A percentile compares a stretch with the other conserved stretches of the same genome.
Conservation (phyloP, 2,797 vertebrate species). For the Phyllotis vaccarum region DNA sequence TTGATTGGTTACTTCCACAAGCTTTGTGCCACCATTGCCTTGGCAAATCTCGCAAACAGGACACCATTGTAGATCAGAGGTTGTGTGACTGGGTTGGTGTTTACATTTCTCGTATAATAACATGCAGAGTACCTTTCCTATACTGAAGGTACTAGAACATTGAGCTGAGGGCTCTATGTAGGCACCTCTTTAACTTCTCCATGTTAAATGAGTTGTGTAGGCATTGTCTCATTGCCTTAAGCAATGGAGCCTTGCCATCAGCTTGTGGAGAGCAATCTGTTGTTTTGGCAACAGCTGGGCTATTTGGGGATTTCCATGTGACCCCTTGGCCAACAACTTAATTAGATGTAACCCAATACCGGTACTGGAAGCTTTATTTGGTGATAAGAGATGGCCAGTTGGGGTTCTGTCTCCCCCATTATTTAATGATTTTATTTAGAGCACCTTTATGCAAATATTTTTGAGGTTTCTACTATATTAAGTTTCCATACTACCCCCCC, state of each 20-base stretch:
- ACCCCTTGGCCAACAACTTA: not conserved
- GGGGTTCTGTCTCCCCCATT: not conserved
- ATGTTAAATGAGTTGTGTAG: not conserved
- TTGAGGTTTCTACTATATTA: not conserved
- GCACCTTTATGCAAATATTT: not conserved
- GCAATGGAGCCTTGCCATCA: not conserved
- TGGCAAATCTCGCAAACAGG: not conserved
- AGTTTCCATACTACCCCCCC: not conserved
- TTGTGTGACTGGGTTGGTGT: not conserved
- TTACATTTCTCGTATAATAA: not conserved
- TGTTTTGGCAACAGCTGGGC: not conserved
- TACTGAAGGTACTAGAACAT: not conserved
- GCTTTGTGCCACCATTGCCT: not conserved
- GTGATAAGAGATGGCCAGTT: not conserved
- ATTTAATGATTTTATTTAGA: not conserved
- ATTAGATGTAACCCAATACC: not conserved
- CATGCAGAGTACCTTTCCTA: not conserved
- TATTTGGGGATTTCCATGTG: not conserved
- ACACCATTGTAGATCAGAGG: not conserved
- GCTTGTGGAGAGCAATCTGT: not conserved
- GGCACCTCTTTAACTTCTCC: not conserved
- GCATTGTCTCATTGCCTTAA: not conserved
- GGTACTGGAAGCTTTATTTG: not conserved
- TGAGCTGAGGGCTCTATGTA: not conserved
- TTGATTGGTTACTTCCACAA: not conserved